Conservation (phyloP, 2,888 invertebrate species). For the Camptogramma bilineatum region DNA sequence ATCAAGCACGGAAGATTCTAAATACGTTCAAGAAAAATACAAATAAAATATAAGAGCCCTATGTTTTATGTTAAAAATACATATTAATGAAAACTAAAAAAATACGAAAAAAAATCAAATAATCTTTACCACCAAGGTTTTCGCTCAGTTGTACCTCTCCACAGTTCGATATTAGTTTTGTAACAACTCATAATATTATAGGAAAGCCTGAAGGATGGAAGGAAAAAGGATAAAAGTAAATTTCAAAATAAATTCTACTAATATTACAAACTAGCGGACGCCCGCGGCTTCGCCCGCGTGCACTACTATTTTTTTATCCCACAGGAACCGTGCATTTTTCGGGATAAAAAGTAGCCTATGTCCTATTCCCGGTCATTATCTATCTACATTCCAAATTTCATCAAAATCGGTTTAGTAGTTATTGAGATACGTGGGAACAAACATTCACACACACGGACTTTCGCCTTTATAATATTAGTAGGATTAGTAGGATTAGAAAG, state of each 20-base stretch:
- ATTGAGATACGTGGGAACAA: no score
- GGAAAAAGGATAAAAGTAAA: slow-evolving; percentile 18
- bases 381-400: no score
- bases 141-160: slow-evolving; percentile 58
- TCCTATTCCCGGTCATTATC: no score
- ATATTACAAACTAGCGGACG: neutral
- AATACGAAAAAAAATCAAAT: slow-evolving; percentile 20
- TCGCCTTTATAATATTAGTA: no score
- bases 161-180: slow-evolving; percentile 69
- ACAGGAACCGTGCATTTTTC: no score
- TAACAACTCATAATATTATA: slow-evolving; percentile 71
- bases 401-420: no score
- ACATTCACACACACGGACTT: no score
- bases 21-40: neutral
- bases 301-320: no score
- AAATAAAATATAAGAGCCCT: neutral
- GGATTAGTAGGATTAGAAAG: no score
- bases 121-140: slow-evolving; percentile 74
- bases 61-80: neutral
- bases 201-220: slow-evolving; percentile 56
- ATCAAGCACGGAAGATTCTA: neutral
- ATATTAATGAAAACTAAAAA: slow-evolving; percentile 19
- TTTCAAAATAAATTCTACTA: slow-evolving; percentile 15
- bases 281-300: no score
- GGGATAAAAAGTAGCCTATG: no score